Evolutionary conservation across 2,797 vertebrate species (phyloP), one percentile per base, ranked within the genome.

Genomic region (Scarus forsteni): DNA sequence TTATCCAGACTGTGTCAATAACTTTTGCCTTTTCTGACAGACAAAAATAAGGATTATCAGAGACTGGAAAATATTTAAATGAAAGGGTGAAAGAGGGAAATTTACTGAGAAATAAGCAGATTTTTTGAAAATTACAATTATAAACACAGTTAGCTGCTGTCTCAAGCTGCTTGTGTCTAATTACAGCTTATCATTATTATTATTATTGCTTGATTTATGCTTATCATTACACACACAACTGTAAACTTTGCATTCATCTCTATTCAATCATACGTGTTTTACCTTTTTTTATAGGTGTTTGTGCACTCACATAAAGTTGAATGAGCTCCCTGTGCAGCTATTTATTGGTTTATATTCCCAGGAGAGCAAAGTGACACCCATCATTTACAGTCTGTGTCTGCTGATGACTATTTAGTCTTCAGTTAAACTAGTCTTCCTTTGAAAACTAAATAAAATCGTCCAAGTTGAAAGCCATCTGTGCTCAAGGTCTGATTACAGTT

Each of bases 381-480:
- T 80, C 86, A 84, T 83, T 89, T 85, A 79, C 77, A 71, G 36
- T 85, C 66, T 65, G 48, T 42, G 44, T 73, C 58, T 35, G 34
- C 50, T 43, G 64, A 18, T 63, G 74, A 70, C 85, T 83, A 84
- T 89, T 86, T 74, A 66, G 66, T 78, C 62, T 70, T 63, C 58
- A 42, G 60, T 66, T 66, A 57, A 56, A 73, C 43, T 56, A 56
- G 51, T 62, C 58, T 75, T 55, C 50, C 6, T 14, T 8, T 66
- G 40, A 74, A 75, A 69, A 62, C 27, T 61, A 49, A 40, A 71
- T 60, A 6, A 44, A 44, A 60, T 48, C 18, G 11, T 36, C 53
- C 40, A 42, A 52, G 62, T 75, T 54, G 66, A 80, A 73, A 70
- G 70, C 58, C 80, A 72, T 82, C 40, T 81, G 79, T 72, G 58